These are phyloP conservation scores for Oreochromis grahami DNA, from an alignment of 2,797 vertebrate species.

Conservation along the genomic window DNA sequence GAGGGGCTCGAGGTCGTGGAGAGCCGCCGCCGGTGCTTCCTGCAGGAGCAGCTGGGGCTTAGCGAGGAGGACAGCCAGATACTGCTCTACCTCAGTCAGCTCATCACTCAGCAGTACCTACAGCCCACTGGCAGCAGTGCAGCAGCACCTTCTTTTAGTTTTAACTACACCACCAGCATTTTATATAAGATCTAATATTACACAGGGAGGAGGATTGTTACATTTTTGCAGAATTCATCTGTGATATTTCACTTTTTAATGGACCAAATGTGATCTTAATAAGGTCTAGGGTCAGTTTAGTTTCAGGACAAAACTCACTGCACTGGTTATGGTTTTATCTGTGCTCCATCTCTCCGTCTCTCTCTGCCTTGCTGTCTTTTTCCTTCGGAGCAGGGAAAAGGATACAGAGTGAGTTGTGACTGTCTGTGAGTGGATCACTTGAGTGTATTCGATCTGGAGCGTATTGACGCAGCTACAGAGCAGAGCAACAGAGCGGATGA, in stretches of 20 bases:
- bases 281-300: slow-evolving; percentile 21
- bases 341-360: neutral
- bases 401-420: slow-evolving; percentile 6
- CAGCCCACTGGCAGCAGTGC: slow-evolving; percentile 68
- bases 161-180: slow-evolving; percentile 92
- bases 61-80: slow-evolving; percentile 88
- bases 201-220: neutral
- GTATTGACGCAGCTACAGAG: neutral
- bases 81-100: slow-evolving; percentile 90
- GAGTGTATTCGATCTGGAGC: slow-evolving; percentile 2
- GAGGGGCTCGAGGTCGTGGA: slow-evolving; percentile 77
- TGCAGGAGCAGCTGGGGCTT: slow-evolving; percentile 87
- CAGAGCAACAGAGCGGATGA: neutral
- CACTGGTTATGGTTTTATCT: slow-evolving; percentile 31
- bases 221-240: slow-evolving; percentile 21
- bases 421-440: slow-evolving; percentile 13
- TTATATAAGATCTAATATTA: slow-evolving; percentile 92
- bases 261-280: slow-evolving; percentile 3
- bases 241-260: slow-evolving; percentile 22
- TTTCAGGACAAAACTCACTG: slow-evolving; percentile 22
- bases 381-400: neutral
- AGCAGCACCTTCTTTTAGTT: slow-evolving; percentile 77
- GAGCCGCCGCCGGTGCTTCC: slow-evolving; percentile 81
- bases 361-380: slow-evolving; percentile 26
- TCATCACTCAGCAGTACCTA: slow-evolving; percentile 87